Evolutionary conservation across 2,888 invertebrate species (phyloP).

Genomic region (Pristionchus entomophagus): DNA sequence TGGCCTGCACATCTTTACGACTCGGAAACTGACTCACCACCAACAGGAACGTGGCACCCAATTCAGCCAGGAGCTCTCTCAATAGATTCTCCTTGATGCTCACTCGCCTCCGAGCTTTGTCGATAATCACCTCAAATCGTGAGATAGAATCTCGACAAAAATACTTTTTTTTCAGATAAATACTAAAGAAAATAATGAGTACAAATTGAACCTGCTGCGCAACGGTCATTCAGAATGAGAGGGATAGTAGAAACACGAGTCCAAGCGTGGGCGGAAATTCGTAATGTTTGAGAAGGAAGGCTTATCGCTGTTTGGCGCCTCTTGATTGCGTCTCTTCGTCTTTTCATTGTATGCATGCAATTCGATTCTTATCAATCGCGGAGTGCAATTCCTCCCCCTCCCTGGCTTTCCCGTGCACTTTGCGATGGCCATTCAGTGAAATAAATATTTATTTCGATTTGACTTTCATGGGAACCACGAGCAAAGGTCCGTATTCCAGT

Average conservation of each 20-base stretch:
- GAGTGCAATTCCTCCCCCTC: neutral
- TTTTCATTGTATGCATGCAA: neutral
- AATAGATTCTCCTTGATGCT: constrained; percentile 46
- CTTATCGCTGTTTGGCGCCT: constrained; percentile 23
- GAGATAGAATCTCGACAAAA: too few species aligned
- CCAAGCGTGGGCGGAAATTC: neutral
- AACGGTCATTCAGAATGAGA: too few species aligned
- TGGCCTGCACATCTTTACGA: too few species aligned
- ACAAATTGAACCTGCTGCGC: too few species aligned
- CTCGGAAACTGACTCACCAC: constrained; percentile 51
- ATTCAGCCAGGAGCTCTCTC: constrained; percentile 60
- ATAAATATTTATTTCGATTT: too few species aligned
- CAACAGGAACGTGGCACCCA: constrained; percentile 63
- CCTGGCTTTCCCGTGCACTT: too few species aligned
- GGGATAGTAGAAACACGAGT: neutral
- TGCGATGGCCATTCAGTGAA: too few species aligned
- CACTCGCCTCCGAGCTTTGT: constrained; percentile 25
- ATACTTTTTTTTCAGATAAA: too few species aligned
- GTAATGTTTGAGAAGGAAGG: constrained; percentile 20
- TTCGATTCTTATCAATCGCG: constrained; percentile 12
- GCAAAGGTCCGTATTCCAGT: too few species aligned
- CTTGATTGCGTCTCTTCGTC: neutral
- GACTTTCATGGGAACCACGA: too few species aligned
- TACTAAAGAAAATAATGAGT: too few species aligned
- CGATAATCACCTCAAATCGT: neutral